Conservation (phyloP, 1,140 invertebrate species). For the Pseudachorutes palmiensis region DNA sequence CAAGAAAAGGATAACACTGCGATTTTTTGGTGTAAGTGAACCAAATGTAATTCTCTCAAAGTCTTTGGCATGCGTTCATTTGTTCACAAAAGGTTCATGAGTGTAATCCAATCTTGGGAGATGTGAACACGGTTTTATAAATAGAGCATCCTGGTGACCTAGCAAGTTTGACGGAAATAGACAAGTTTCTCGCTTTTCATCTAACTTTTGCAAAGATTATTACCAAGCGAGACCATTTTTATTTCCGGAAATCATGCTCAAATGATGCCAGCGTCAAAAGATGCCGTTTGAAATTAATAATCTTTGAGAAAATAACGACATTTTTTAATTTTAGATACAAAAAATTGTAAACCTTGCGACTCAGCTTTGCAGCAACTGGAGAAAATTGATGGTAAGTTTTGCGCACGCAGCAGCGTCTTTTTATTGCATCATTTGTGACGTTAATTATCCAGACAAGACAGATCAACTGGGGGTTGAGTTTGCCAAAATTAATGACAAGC, state of each 20-base stretch:
- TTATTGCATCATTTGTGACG: neutral
- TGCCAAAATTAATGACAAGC: slow-evolving; percentile 91
- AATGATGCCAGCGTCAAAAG: neutral
- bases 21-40: slow-evolving; percentile 95
- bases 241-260: neutral
- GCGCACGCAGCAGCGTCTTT: neutral
- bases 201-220: neutral
- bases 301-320: neutral
- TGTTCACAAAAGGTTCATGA: neutral
- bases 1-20: slow-evolving; percentile 75
- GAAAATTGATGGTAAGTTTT: slow-evolving; percentile 61
- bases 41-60: too few species aligned
- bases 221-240: neutral
- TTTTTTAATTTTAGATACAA: slow-evolving; percentile 56
- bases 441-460: slow-evolving; percentile 44
- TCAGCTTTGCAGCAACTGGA: slow-evolving; percentile 81
- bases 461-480: slow-evolving; percentile 88
- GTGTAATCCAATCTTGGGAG: neutral
- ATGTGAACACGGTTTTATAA: neutral
- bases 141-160: neutral
- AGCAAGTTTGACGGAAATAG: slow-evolving; percentile 1
- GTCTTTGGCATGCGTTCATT: slow-evolving; percentile 23
- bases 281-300: neutral
- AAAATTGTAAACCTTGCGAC: slow-evolving; percentile 84
- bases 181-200: neutral